These are phyloP conservation scores for Zaprionus gabonicus DNA, from an alignment of 1,140 invertebrate genomes.

Conservation along the genomic window DNA sequence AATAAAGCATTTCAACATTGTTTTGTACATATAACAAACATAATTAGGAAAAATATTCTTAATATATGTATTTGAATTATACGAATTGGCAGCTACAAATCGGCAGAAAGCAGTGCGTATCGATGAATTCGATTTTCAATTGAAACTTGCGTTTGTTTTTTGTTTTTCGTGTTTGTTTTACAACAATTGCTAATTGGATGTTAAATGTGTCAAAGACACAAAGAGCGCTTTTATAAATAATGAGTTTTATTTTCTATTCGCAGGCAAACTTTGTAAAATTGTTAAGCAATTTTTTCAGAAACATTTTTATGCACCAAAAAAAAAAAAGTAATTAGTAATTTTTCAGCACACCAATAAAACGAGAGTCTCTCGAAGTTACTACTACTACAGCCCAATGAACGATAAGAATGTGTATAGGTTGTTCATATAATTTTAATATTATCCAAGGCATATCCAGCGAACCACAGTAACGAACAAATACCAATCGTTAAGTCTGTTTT, in stretches of 20 bases:
- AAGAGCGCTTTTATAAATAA: constrained; percentile 44
- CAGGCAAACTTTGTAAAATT: constrained; percentile 78
- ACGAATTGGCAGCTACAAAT: constrained; percentile 67
- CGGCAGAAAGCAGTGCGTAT: constrained; percentile 70
- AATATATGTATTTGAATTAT: constrained; percentile 26
- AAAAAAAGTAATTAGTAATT: constrained; percentile 52
- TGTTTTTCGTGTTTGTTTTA: constrained; percentile 49
- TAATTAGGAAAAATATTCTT: constrained; percentile 38
- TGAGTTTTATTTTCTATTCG: constrained; percentile 53
- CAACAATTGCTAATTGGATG: constrained; percentile 29
- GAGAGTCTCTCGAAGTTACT: constrained; percentile 3
- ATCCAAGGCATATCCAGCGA: constrained; percentile 69
- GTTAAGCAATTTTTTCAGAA: constrained; percentile 56
- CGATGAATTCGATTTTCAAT: constrained; percentile 34
- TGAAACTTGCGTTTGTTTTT: constrained; percentile 49
- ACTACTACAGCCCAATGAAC: constrained; percentile 31
- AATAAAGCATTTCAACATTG: constrained; percentile 54
- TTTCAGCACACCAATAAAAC: constrained; percentile 63
- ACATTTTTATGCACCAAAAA: constrained; percentile 67
- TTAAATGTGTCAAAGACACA: not conserved
- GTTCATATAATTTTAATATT: constrained; percentile 51
- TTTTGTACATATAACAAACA: constrained; percentile 62
- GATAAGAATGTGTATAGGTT: constrained; percentile 62
- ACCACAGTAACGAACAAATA: constrained; percentile 49
- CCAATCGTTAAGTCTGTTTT: constrained; percentile 65